Evolutionary conservation across 2,797 vertebrate species (phyloP).

Genomic region (Miichthys miiuy): DNA sequence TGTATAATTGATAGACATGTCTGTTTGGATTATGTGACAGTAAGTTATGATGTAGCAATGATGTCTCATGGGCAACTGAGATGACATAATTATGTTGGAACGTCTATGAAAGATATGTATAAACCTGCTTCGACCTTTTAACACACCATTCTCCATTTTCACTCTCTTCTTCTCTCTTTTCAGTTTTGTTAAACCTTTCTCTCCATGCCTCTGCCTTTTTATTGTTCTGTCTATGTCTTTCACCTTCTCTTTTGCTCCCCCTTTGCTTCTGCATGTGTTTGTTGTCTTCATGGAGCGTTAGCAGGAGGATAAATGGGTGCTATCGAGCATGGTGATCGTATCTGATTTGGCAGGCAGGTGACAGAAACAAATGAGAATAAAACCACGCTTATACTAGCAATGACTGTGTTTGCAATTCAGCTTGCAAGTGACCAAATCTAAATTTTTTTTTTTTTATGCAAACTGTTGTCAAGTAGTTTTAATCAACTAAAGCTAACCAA

Average conservation of each 20-base stretch:
- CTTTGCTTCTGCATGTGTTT: constrained; percentile 50
- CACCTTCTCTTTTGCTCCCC: background rate
- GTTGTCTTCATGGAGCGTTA: constrained; percentile 77
- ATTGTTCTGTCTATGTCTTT: constrained; percentile 20
- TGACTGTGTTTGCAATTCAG: background rate
- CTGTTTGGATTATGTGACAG: constrained; percentile 62
- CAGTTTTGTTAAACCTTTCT: constrained; percentile 1
- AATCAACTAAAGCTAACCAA: background rate
- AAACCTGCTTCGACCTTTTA: constrained; percentile 36
- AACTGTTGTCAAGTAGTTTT: background rate
- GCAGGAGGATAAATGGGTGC: constrained; percentile 62
- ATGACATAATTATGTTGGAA: constrained; percentile 39
- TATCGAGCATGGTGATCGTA: constrained; percentile 74
- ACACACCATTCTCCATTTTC: constrained; percentile 2
- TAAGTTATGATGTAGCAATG: constrained; percentile 20
- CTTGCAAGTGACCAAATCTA: background rate
- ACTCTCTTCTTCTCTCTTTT: constrained; percentile 1
- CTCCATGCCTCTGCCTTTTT: constrained; percentile 1
- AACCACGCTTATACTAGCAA: constrained; percentile 1
- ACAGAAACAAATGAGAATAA: constrained; percentile 45
- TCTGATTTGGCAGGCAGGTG: constrained; percentile 74
- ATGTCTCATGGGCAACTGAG: constrained; percentile 19
- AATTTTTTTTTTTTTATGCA: background rate
- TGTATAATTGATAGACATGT: constrained; percentile 68
- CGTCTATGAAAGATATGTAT: constrained; percentile 39